Evolutionary conservation across 2,888 invertebrate species (phyloP), one percentile per base, ranked within the genome.

Genomic region (Psococerastis gibbosa): DNA sequence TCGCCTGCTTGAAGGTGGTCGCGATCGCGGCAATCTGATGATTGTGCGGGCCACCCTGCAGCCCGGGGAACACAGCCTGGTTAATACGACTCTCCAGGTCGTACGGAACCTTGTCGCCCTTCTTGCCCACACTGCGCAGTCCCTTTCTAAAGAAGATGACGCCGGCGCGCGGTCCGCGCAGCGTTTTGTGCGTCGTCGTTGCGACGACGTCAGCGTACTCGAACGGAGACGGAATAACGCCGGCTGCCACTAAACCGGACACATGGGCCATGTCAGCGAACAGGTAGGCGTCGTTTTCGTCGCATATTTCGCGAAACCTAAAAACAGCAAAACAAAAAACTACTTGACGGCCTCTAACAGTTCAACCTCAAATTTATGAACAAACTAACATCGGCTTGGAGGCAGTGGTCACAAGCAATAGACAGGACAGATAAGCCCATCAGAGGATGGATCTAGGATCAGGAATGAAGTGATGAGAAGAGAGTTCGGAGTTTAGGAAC

Each of bases 21-120:
- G 94, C 94, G 50, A 97, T 82, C 49, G 75, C 95, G 3, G 88
- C 92, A 51, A 98, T 94, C n/a, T 89, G 78, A 60, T 97, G 80
- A 57, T 95, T 92, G 59, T 97, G 97, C 0, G 97, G 97, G 0
- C 97, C 97, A 33, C 97, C 97, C 65, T 98, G 97, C 38, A 98
- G 69, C 0, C 89, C 85, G 0, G 91, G 91, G 63, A 92, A 92
- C 46, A 92, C 89, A 2, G 85, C 78, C 54, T 75, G 71, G 63
- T 95, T 92, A 56, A 98, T 88, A 58, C 73, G 80, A 51, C 64
- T 69, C 62, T 92, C 94, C 35, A 91, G 62, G 55, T 95, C 89
- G 58, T 91, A 95, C 72, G 84, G 66, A 22, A 79, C 65, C 55
- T 84, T 78, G 11, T 82, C 79, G 0, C 94, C 94, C 56, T 82